Evolutionary conservation across 1,140 invertebrate genomes (phyloP), one percentile per base, ranked within the genome.

Genomic region (Drosophila funebris): DNA sequence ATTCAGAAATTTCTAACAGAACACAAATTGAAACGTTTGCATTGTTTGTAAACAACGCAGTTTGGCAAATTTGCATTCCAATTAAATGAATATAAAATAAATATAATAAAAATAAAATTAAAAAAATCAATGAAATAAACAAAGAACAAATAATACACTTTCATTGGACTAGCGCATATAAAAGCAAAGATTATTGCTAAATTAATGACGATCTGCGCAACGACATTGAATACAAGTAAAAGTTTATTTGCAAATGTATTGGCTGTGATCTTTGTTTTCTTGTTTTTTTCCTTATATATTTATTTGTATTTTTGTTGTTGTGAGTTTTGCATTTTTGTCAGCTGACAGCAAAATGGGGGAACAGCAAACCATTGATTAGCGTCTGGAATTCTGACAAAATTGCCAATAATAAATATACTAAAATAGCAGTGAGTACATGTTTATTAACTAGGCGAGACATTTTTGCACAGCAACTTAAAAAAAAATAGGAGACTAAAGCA

Each of bases 371-470:
- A 37, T 8, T 20, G 29, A 20, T 53, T 43, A 53, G 46, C 37
- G 27, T 20, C 46, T 62, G 27, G n/a, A 11, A 20, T 18, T 29
- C 54, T 44, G 39, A 44, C 18, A 36, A 75, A 60, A 67, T 61
- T 64, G 71, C 62, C 43, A 76, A 76, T 73, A 82, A 82, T 61
- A 71, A 72, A 75, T 48, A 54, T 73, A 81, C 72, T 27, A 58
- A 57, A 73, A 56, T 50, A 37, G 39, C 39, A 31, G 33, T 31
- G 11, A 33, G 24, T 56, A 50, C 27, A 67, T 48, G 44, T 14
- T 27, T 48, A 14, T 14, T 48, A 60, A 81, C 61, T 73, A 70
- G 78, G 60, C 70, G 81, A 74, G 50, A 78, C 74, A 8, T 76
- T 64, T 53, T 44, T 54, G 48, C 50, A 61, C 46, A 76, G 14